Percentiles rank a stretch among this genome's conserved stretches.
Evolutionary conservation across 1,140 invertebrate species (phyloP).

Genomic region (Brachionus asplanchnoidis): DNA sequence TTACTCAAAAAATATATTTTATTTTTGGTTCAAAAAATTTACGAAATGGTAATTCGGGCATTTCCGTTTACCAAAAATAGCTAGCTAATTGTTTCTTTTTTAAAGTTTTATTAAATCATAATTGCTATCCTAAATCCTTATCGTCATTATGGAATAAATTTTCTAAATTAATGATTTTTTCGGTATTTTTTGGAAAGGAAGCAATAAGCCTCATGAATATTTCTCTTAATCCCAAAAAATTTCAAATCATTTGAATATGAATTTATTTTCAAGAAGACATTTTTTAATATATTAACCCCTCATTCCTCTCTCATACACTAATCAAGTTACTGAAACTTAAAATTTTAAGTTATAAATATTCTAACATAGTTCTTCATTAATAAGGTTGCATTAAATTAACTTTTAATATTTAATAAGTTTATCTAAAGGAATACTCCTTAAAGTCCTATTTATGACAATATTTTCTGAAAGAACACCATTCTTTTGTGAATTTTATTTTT

Average conservation of each 20-base stretch:
- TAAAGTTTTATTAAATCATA: neutral
- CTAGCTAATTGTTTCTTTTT: neutral
- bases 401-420: no score
- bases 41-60: neutral
- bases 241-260: neutral
- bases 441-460: no score
- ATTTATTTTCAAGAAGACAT: no score
- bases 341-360: no score
- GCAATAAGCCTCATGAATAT: neutral
- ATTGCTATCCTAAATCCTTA: neutral
- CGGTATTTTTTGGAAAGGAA: neutral
- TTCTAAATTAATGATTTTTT: neutral
- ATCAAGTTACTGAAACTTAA: no score
- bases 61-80: neutral
- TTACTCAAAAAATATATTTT: neutral
- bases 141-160: neutral
- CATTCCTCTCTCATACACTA: no score
- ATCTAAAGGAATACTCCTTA: no score
- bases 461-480: no score
- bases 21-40: neutral
- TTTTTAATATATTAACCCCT: no score
- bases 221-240: neutral
- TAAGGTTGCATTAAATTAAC: no score
- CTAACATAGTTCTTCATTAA: no score
- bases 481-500: no score